phyloP scores from a whole-genome alignment of 2,888 invertebrate species.

The Folsomia manolachei region DNA sequence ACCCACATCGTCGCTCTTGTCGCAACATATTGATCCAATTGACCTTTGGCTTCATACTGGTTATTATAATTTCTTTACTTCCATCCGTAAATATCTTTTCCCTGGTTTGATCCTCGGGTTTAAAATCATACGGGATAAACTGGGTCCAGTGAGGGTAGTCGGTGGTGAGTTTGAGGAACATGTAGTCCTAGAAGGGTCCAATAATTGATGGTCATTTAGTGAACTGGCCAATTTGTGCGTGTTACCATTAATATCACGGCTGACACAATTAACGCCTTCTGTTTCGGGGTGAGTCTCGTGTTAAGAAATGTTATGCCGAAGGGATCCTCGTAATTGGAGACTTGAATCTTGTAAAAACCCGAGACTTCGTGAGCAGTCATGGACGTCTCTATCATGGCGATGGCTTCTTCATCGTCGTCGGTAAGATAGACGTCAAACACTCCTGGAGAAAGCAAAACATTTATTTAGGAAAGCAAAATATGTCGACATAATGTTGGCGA shows the following conservation, averaged over 20 bases:
- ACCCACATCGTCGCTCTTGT: constrained; percentile 16
- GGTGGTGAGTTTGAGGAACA: constrained; percentile 17
- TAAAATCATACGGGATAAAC: constrained; percentile 28
- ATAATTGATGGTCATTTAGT: constrained; percentile 1
- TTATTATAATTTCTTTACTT: constrained; percentile 22
- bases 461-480: no score
- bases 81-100: constrained; percentile 20
- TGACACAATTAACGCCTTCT: constrained; percentile 25
- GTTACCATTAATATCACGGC: constrained; percentile 24
- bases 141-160: constrained; percentile 29
- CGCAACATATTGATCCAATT: neutral
- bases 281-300: constrained; percentile 18
- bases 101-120: constrained; percentile 11
- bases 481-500: no score
- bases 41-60: constrained; percentile 5
- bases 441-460: neutral
- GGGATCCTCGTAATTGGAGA: constrained; percentile 5
- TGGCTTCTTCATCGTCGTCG: constrained; percentile 30
- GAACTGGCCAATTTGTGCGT: neutral
- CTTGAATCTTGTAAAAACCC: constrained; percentile 27
- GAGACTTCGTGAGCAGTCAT: constrained; percentile 23
- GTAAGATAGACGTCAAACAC: constrained; percentile 25
- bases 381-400: constrained; percentile 32
- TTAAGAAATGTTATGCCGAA: constrained; percentile 30
- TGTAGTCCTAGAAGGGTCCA: constrained; percentile 23